Percentiles rank a stretch among this genome's conserved stretches.
Conservation (phyloP, 2,888 invertebrate genomes). For the Lithophane leautieri region DNA sequence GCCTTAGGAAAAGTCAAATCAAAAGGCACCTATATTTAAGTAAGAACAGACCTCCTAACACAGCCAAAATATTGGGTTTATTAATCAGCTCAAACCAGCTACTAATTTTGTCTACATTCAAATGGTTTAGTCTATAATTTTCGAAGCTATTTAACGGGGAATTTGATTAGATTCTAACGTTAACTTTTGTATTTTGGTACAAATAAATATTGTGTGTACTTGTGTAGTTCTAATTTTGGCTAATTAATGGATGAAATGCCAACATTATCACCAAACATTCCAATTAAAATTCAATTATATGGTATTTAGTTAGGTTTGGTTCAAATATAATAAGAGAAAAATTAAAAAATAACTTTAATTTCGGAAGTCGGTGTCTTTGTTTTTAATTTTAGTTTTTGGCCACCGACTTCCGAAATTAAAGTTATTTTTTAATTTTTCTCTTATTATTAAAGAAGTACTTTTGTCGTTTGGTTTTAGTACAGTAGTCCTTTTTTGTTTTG, state of each 20-base stretch:
- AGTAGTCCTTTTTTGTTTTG: too few species aligned
- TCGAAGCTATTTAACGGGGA: background rate
- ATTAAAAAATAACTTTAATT: too few species aligned
- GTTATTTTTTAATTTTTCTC: too few species aligned
- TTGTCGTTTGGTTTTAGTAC: too few species aligned
- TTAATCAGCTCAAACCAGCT: background rate
- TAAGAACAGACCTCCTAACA: background rate
- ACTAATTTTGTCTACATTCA: background rate
- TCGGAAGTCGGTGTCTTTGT: too few species aligned
- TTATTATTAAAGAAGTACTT: too few species aligned
- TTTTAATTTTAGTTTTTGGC: too few species aligned
- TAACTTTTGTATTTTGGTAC: background rate
- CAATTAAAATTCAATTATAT: background rate
- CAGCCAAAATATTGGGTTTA: background rate
- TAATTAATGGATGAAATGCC: background rate
- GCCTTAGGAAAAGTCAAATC: conserved; percentile 16
- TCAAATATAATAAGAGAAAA: too few species aligned
- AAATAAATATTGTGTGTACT: conserved; percentile 5
- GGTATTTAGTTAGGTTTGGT: too few species aligned
- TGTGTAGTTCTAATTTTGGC: background rate
- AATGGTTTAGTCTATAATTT: background rate
- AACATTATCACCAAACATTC: background rate
- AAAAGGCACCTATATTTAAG: background rate
- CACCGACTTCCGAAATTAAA: too few species aligned
- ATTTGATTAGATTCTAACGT: background rate